Percentiles rank a stretch among this genome's conserved stretches.
These are phyloP conservation scores for Crenuchus spilurus DNA, from an alignment of 2,797 vertebrate genomes.

Conservation along the genomic window DNA sequence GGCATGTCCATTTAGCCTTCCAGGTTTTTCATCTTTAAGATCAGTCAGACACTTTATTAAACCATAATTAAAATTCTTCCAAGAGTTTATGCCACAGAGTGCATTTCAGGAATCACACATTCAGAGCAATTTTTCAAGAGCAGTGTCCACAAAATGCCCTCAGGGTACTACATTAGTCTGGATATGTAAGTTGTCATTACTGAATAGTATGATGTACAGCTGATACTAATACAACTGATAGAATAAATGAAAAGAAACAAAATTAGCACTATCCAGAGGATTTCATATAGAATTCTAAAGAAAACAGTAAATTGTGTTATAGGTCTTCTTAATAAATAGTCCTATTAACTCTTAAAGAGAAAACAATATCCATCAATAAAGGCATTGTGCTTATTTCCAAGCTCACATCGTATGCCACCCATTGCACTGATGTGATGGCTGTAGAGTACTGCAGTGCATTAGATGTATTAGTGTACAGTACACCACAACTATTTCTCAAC, in stretches of 20 bases:
- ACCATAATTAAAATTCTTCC: constrained; percentile 54
- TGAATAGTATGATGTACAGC: background rate
- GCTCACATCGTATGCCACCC: background rate
- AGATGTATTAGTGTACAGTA: too few species aligned
- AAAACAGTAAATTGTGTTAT: background rate
- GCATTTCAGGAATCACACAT: constrained; percentile 19
- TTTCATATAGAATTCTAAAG: background rate
- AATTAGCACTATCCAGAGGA: background rate
- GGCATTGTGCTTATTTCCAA: background rate
- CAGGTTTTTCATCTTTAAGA: constrained; percentile 40
- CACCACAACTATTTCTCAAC: too few species aligned
- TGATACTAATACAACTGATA: background rate
- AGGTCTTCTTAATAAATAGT: background rate
- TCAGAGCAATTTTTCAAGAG: constrained; percentile 10
- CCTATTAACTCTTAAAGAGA: background rate
- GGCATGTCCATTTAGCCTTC: constrained; percentile 41
- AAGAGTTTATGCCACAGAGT: background rate
- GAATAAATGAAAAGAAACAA: background rate
- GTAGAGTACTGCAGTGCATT: background rate
- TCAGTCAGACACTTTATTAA: constrained; percentile 34
- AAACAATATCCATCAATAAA: background rate
- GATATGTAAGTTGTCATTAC: background rate
- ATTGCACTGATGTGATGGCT: background rate
- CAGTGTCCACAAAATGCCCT: constrained; percentile 18
- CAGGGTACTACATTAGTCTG: background rate